These are phyloP conservation scores for Furnarius figulus DNA, from an alignment of 2,113 vertebrate genomes.

Conservation along the genomic window DNA sequence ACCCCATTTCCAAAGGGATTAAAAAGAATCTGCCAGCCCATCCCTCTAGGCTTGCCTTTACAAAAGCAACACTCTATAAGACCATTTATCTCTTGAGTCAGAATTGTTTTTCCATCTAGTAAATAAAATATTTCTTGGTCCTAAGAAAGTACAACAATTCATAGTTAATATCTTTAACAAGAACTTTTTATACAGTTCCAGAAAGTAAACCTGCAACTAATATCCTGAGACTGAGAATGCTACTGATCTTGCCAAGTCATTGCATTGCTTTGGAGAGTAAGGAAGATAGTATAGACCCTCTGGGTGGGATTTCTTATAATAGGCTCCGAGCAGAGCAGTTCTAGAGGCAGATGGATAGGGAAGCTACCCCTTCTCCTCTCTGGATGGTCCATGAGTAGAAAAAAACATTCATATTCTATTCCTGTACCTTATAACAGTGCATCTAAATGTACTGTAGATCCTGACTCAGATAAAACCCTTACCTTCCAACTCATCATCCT, in stretches of 20 bases:
- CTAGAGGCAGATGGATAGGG: neutral
- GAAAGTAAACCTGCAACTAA: conserved; percentile 50
- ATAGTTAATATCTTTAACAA: conserved; percentile 5
- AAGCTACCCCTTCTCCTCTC: neutral
- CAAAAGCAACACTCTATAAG: conserved; percentile 12
- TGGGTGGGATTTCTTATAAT: neutral
- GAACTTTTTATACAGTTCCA: conserved; percentile 6
- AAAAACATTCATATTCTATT: neutral
- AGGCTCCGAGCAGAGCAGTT: neutral
- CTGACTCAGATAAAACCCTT: neutral
- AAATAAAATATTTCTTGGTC: conserved; percentile 16
- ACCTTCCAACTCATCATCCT: neutral
- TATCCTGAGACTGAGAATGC: neutral
- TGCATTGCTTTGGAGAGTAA: neutral
- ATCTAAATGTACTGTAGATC: neutral
- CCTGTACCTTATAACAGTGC: neutral
- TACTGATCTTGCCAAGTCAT: neutral
- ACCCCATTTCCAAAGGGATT: conserved; percentile 9
- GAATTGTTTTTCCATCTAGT: neutral
- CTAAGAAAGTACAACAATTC: conserved; percentile 32
- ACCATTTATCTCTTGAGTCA: conserved; percentile 27
- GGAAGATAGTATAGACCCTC: neutral
- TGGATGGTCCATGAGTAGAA: neutral
- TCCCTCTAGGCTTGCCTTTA: conserved; percentile 39
- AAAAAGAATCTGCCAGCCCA: conserved; percentile 36